phyloP scores from a whole-genome alignment of 1,140 invertebrate species.

The Sitodiplosis mosellana region DNA sequence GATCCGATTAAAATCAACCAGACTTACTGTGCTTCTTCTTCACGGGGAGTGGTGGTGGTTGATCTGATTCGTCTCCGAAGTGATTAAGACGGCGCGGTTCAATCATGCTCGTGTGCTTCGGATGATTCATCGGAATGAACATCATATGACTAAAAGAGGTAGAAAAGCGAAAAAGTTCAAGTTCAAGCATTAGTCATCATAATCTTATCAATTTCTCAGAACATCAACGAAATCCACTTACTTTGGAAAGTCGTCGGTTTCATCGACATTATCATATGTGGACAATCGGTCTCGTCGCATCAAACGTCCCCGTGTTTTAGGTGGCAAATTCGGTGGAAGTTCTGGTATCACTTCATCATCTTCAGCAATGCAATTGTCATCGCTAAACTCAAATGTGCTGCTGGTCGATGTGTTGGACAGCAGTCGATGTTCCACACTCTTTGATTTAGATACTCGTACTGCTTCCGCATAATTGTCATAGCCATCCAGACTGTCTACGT shows the following conservation, averaged over 20 bases:
- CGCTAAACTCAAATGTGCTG: no score
- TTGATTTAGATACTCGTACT: no score
- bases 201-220: neutral
- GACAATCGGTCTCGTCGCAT: constrained; percentile 37
- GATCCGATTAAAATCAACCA: constrained; percentile 2
- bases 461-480: no score
- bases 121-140: constrained; percentile 4
- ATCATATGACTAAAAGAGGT: neutral
- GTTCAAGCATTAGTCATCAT: neutral
- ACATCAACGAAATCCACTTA: constrained; percentile 3
- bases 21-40: constrained; percentile 89
- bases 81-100: constrained; percentile 10
- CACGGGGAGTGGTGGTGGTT: constrained; percentile 71
- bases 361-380: no score
- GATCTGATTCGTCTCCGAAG: constrained; percentile 26
- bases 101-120: constrained; percentile 20
- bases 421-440: no score
- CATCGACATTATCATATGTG: constrained; percentile 50
- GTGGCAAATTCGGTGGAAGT: constrained; percentile 44
- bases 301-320: constrained; percentile 33
- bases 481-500: no score
- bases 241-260: constrained; percentile 27
- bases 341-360: constrained; percentile 21
- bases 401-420: no score
- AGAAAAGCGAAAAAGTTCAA: no score